Evolutionary conservation across 2,797 vertebrate genomes (phyloP), one percentile per base, ranked within the genome.

Genomic region (Ptychobarbus kaznakovi): DNA sequence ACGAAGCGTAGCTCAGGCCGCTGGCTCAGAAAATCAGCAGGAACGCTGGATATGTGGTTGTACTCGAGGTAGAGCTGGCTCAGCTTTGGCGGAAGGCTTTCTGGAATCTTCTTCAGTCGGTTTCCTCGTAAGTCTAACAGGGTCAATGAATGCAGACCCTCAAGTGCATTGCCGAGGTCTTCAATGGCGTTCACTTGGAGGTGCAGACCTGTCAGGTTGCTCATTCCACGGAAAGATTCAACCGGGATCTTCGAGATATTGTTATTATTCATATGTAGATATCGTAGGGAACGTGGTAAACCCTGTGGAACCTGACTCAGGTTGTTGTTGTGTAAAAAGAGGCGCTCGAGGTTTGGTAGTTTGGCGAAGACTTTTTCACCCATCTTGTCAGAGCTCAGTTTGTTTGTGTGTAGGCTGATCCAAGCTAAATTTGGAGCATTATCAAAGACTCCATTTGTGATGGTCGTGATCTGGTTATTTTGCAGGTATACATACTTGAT

Each of bases 401-500:
- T 94, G 87, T 99, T 99, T 87, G 97, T 92, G 81, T 97, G 96
- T 53, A 99, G 90, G 76, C 98, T 95, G 42, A 99, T 91, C 98
- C 98, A 99, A 90, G 96, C 92, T 46, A 99, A 92, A 65, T 95
- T 94, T 1, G 97, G 98, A 12, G 98, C 97, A 0, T 98, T 98
- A 88, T 98, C 96, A 89, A 99, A 99, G 0, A 97, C 92, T 0
- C 96, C 96, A 11, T 97, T 95, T 78, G 95, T 95, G 90, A 99
- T 97, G 49, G 95, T 94, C 2, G 95, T 94, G 87, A 99, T 97
- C 92, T 96, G 95, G 92, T 99, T 99, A 66, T 94, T 95, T 88
- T 99, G 96, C 82, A 99, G 93, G 91, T 99, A 99, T 86, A 97
- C 96, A 10, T 99, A 99, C 87, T 98, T 97, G 88, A 99, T 97